Evolutionary conservation across 2,113 vertebrate genomes (phyloP).

Genomic region (Ahaetulla prasina): DNA sequence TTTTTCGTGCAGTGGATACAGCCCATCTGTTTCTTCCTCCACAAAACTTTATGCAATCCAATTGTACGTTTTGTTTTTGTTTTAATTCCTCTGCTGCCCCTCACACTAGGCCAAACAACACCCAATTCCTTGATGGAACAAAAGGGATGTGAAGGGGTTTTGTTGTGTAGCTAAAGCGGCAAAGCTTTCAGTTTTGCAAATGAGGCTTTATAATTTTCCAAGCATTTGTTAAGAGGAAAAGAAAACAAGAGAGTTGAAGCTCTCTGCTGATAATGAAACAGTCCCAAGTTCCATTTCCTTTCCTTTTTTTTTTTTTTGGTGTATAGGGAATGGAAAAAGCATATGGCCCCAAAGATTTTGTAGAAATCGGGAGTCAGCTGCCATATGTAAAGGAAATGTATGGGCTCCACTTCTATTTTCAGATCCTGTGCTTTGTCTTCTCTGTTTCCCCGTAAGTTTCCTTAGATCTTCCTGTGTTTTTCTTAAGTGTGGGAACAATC

Average conservation of each 20-base stretch:
- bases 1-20: neutral
- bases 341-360: constrained; percentile 38
- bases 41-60: neutral
- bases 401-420: constrained; percentile 59
- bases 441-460: constrained; percentile 68
- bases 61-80: neutral
- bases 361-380: constrained; percentile 31
- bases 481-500: constrained; percentile 70
- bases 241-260: constrained; percentile 7
- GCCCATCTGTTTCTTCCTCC: neutral
- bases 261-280: neutral
- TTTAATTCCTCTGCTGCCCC: neutral
- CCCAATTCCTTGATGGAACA: rapidly evolving
- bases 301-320: constrained; percentile 3
- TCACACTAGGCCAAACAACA: neutral
- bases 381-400: constrained; percentile 68
- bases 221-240: neutral
- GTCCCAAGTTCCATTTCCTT: neutral
- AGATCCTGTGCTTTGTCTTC: constrained; percentile 59
- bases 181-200: constrained; percentile 6
- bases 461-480: constrained; percentile 73
- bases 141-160: neutral
- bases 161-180: neutral
- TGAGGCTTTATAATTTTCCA: neutral
- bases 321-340: constrained; percentile 46